Evolutionary conservation across 30 jellyfish, hydroid and myxozoan genomes (phyloP).

Genomic region (Aurelia sp.): DNA sequence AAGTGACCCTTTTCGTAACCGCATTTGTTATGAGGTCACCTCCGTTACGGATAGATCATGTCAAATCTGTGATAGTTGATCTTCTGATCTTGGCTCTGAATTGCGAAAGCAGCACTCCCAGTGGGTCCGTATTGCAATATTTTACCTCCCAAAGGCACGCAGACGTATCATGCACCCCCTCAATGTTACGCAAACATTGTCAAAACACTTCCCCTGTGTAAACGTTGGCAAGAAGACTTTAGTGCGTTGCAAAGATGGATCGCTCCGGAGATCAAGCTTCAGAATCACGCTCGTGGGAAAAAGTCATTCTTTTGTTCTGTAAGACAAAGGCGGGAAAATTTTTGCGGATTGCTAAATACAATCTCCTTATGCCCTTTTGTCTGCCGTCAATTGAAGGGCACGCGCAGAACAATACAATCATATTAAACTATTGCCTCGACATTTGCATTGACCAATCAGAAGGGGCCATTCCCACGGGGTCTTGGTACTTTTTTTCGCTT

Average conservation of each 20-base stretch:
- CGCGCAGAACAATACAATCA: slow-evolving; percentile 80
- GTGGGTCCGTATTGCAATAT: no score
- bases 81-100: slow-evolving; percentile 50
- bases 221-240: not conserved
- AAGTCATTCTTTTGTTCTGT: slow-evolving; percentile 64
- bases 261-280: slow-evolving; percentile 38
- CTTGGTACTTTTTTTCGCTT: slow-evolving; percentile 59
- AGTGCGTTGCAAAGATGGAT: not conserved
- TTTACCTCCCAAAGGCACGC: not conserved
- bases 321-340: slow-evolving; percentile 73
- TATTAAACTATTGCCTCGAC: slow-evolving; percentile 79
- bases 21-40: slow-evolving; percentile 51
- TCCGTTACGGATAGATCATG: slow-evolving; percentile 31
- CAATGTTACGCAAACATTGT: not conserved
- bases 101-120: slow-evolving; percentile 11
- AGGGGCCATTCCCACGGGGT: slow-evolving; percentile 90
- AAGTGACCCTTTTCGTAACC: slow-evolving; percentile 34
- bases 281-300: slow-evolving; percentile 80
- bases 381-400: slow-evolving; percentile 84
- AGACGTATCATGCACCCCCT: not conserved
- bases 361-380: slow-evolving; percentile 86
- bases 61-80: slow-evolving; percentile 26
- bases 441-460: slow-evolving; percentile 70
- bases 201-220: not conserved
- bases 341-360: slow-evolving; percentile 77